Base-by-base conservation (phyloP, 2,888 invertebrate species). In the Rotaria magnacalcarata region DNA sequence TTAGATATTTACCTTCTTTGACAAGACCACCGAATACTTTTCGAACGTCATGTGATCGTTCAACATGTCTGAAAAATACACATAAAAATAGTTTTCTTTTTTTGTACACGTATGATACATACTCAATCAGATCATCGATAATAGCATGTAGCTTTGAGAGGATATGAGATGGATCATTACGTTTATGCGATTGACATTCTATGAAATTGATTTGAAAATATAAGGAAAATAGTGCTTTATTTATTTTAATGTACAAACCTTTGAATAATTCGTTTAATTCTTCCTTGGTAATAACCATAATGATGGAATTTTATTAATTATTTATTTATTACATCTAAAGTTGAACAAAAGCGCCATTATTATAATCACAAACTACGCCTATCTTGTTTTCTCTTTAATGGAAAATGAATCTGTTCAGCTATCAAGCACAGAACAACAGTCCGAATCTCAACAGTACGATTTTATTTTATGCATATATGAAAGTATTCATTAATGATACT, bases 21-120 rank as follows among this genome's bases (percentile, higher is more conserved):
- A 80, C n/a, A 47, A 80, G 47, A 47, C 4, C 8, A 80, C 80
- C 14, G 8, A 80, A 80, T 47, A 24, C 47, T 80, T 47, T 80
- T 80, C 80, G 80, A 80, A 80, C n/a, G 0, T 80, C 80, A n/a
- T 80, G 43, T 11, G 24, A 80, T n/a, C 43, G n/a, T n/a, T 80
- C 80, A 80, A 80, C 4, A 16, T 80, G 47, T 10, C 80, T 80
- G 34, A 34, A 34, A 21, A 80, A 80, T 3, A 74, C 24, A 24
- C 2, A 24, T 24, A 2, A 47, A 47, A 80, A 21, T 14, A 47
- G 6, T 24, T 11, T 24, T 14, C 3, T 11, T 80, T 0, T 10
- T 47, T 47, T 50, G 34, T 1, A 10, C 16, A n/a, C 10, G 11
- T n/a, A 47, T 8, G n/a, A 43, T n/a, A 80, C 47, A 47, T 80